Base-by-base conservation (phyloP, 2,113 vertebrate genomes). In the Centrocercus urophasianus region DNA sequence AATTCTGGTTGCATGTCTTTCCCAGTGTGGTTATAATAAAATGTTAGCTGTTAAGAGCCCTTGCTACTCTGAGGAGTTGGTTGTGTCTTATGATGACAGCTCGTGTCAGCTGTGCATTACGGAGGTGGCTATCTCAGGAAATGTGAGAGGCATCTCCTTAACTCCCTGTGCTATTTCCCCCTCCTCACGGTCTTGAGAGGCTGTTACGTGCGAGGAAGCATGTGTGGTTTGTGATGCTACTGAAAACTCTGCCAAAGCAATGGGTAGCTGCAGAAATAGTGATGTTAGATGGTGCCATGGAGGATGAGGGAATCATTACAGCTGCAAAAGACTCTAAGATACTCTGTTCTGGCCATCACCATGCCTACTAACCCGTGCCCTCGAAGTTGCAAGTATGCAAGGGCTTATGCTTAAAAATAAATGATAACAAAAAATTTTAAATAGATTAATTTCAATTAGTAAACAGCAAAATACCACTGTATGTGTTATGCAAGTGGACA, bases 11-110 rank as follows among this genome's bases (percentile, higher is more conserved):
- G 4, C 38, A 6, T 73, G 47, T 78, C 65, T 88, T 88, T 88
- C 56, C 38, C 52, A 48, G 59, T 59, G 24, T 11, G 65, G 50
- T 82, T 54, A 86, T 61, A 32, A 30, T 90, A 86, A 92, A 72
- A 82, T 82, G 48, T 40, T 96, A 85, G 89, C 94, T 94, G 78
- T 90, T 91, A 47, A 79, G 90, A 92, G 90, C 28, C 36, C 38
- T 82, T 1, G 1, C 88, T 94, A 59, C 71, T 34, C 66, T 8
- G 84, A 88, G 81, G 80, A 96, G 80, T 95, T 96, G 93, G 60
- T 95, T 86, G 76, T 96, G 63, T 96, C 84, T 75, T 71, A 66
- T 0, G 74, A 86, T 97, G 97, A 97, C 97, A 98, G 30, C 70
- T 93, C 34, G 42, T 87, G 91, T 97, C 95, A 95, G 88, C 95